Evolutionary conservation across 2,113 vertebrate genomes (phyloP), one percentile per base, ranked within the genome.

Genomic region (zebrafish (Danio rerio)): DNA sequence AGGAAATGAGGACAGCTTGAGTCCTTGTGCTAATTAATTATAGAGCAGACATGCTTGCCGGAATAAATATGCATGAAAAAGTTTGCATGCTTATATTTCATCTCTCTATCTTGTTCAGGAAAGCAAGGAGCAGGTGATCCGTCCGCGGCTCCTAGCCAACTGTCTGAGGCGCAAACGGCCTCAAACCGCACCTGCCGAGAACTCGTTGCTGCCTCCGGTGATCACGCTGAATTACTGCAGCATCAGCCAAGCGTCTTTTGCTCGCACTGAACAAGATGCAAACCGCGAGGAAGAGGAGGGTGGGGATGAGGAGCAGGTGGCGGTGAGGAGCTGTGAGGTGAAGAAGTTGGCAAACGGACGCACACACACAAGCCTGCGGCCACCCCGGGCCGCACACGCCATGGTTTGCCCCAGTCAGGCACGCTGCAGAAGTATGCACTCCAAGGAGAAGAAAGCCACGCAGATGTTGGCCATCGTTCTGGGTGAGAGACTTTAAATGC

Each of bases 381-480:
- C 77, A 1, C 6, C 59, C 81, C 94, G 90, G 83, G 85, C 92
- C 0, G 85, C 92, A 81, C 91, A 92, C 21, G 76, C 85, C 86
- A 89, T 52, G n/a, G 8, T n/a, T 9, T 89, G 93, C 0, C 66
- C 69, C 90, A 87, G 43, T 88, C 0, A 87, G 86, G 53, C 90
- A 85, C 82, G 91, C n/a, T 94, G 95, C 80, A 93, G 96, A 16
- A 92, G 88, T 87, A 92, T 96, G 90, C 97, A 96, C 58, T 92
- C 96, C 6, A 91, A 95, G 85, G 97, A 99, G 88, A 97, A 96
- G 86, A 98, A 98, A 83, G 97, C 97, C 62, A 98, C 97, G 0
- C 96, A 98, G 93, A 99, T 98, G 97, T 83, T 99, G 76, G 95
- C 93, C 84, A 96, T 99, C 40, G 97, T 99, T 78, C 94, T 99